Percentiles rank a stretch among this genome's conserved stretches.
These are phyloP conservation scores for Ametastegia equiseti DNA, from an alignment of 2,888 invertebrate species.

Conservation along the genomic window DNA sequence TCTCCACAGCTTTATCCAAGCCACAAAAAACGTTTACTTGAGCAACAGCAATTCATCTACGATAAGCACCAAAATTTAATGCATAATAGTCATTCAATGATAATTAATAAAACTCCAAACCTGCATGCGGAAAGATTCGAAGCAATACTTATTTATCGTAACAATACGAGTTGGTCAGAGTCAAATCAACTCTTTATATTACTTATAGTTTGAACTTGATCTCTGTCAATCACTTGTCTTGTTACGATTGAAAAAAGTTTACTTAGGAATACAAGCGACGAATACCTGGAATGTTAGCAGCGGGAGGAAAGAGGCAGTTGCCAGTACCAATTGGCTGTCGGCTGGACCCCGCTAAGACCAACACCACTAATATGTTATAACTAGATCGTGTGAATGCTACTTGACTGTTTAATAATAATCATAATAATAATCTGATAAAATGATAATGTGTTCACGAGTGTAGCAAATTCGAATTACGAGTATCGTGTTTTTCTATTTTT, in stretches of 20 bases:
- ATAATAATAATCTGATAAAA: not conserved
- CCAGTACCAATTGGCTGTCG: constrained; percentile 72
- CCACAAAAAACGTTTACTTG: constrained; percentile 30
- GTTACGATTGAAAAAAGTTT: constrained; percentile 8
- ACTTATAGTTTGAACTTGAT: not conserved
- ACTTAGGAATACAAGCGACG: constrained; percentile 63
- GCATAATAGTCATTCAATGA: constrained; percentile 24
- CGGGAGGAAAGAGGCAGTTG: constrained; percentile 70
- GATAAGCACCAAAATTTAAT: constrained; percentile 11
- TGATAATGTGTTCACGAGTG: not conserved
- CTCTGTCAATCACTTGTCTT: not conserved
- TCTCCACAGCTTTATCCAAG: constrained; percentile 12
- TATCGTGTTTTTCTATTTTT: constrained; percentile 9
- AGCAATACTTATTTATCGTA: constrained; percentile 17
- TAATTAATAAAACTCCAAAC: constrained; percentile 9
- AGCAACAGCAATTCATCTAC: constrained; percentile 25
- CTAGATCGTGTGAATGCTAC: constrained; percentile 53
- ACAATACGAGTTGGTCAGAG: not conserved
- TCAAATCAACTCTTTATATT: constrained; percentile 8
- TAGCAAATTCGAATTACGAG: too few relatives aligned
- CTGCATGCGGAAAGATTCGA: constrained; percentile 29
- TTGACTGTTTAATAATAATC: constrained; percentile 13
- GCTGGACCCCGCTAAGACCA: constrained; percentile 73
- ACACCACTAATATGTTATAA: constrained; percentile 67
- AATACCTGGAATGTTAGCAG: constrained; percentile 73